Base-by-base conservation (phyloP, 2,888 invertebrate species). In the Caenorhabditis wallacei region DNA sequence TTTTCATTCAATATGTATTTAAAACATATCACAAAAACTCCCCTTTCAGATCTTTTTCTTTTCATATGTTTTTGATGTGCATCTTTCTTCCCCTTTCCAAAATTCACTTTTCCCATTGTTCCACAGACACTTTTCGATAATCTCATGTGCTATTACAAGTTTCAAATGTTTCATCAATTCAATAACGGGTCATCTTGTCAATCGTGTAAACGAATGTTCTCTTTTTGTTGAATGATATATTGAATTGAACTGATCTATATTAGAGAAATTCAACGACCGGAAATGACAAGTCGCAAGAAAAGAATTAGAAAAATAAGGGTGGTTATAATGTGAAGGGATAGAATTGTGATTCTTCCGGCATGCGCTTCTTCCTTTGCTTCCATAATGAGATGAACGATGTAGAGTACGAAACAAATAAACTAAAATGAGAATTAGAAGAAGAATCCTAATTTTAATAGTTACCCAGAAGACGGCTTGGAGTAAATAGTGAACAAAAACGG, bases 401-500 rank as follows among this genome's bases (percentile, higher is more conserved):
- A 56, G 46, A 51, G 20, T 1, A 56, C 30, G 30, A 24, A n/a
- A 10, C 37, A 22, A 11, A 72, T 18, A 13, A 57, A 35, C 70
- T 70, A 56, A n/a, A n/a, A n/a, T n/a, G n/a, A n/a, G 18, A 48
- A 48, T 40, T 18, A 35, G 11, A 51, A 51, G 30, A 18, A 35
- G 1, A 11, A 30, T 40, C 11, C 40, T 40, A 2, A 40, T 2
- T 13, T 16, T 40, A 40, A 10, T 2, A 40, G 2, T 48, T 24
- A 74, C 56, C 74, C 74, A 74, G 18, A 74, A 46, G 43, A 74
- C 24, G 16, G 56, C 30, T 16, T 74, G 74, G 4, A 74, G 43
- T 0, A 74, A 13, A 35, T 64, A 74, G 22, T 74, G 74, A 20
- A 74, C 16, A 22, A 64, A 74, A 7, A 46, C 43, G 3, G 63